Percentiles rank a stretch among this genome's conserved stretches.
phyloP scores from a whole-genome alignment of 1,140 invertebrate genomes.

The Ridgeia piscesae region DNA sequence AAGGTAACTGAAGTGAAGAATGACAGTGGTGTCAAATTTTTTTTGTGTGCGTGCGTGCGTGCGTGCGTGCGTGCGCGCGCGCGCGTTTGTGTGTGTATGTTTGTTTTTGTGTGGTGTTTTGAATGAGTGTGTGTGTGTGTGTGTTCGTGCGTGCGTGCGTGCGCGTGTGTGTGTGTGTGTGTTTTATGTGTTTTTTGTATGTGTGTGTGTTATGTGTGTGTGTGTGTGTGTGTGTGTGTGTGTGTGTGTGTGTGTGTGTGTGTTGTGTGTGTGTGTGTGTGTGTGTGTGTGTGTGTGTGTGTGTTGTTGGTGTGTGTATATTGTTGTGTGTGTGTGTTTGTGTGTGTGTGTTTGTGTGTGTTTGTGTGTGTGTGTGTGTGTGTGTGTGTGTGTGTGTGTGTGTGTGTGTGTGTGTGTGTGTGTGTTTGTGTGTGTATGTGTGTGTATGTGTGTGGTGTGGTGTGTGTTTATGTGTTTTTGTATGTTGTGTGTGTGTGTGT shows the following conservation, averaged over 20 bases:
- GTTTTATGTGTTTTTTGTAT: background rate
- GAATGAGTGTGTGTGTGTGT: too few species aligned
- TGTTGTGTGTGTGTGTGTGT: too few species aligned
- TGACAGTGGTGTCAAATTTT: background rate
- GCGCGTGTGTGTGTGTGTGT: background rate
- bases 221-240: background rate
- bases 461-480: too few species aligned
- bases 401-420: conserved; percentile 1
- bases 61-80: background rate
- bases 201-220: background rate
- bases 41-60: conserved; percentile 4
- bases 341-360: too few species aligned
- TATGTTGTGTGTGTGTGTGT: too few species aligned
- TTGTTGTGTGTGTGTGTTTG: background rate
- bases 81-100: background rate
- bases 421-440: conserved; percentile 3
- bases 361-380: background rate
- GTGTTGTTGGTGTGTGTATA: too few species aligned
- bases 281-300: too few species aligned
- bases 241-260: background rate
- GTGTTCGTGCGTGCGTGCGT: too few species aligned
- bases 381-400: background rate
- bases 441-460: too few species aligned
- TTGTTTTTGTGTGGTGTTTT: background rate
- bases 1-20: too few species aligned